These are phyloP conservation scores for Melikaiella ostensackeni DNA, from an alignment of 2,888 invertebrate species.

Conservation along the genomic window DNA sequence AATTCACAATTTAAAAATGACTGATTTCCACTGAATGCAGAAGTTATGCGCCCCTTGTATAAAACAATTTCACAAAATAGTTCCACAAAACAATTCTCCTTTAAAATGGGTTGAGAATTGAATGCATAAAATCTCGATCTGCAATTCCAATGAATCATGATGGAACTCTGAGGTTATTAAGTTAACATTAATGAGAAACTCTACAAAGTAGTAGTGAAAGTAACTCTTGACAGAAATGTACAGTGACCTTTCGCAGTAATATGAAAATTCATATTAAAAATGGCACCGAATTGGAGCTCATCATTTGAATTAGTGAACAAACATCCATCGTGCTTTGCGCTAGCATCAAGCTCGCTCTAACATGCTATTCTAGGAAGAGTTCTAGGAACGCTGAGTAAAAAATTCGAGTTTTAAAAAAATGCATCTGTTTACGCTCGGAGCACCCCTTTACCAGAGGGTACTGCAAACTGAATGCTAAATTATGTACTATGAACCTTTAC, in stretches of 20 bases:
- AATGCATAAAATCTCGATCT: constrained; percentile 2
- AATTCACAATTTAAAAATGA: no score
- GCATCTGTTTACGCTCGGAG: constrained; percentile 9
- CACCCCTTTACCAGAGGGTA: constrained; percentile 6
- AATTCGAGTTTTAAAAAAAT: constrained; percentile 1
- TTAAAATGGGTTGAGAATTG: constrained; percentile 19
- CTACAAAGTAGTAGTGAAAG: neutral
- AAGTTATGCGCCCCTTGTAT: no score
- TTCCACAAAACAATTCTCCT: neutral
- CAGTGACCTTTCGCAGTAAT: constrained; percentile 18
- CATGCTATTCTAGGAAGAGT: constrained; percentile 22
- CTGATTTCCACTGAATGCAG: no score
- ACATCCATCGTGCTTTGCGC: constrained; percentile 37
- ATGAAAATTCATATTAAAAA: neutral
- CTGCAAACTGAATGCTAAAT: constrained; percentile 23
- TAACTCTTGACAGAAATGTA: neutral
- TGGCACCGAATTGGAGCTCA: neutral
- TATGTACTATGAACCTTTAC: constrained; percentile 43
- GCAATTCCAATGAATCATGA: constrained; percentile 21
- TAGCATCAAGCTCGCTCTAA: constrained; percentile 32
- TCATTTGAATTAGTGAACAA: constrained; percentile 9
- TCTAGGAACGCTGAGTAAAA: constrained; percentile 20
- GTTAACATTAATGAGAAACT: constrained; percentile 13
- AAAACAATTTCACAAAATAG: neutral
- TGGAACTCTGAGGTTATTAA: neutral